Evolutionary conservation across 2,113 vertebrate species (phyloP), one percentile per base, ranked within the genome.

Genomic region (Emydura subglobosa): DNA sequence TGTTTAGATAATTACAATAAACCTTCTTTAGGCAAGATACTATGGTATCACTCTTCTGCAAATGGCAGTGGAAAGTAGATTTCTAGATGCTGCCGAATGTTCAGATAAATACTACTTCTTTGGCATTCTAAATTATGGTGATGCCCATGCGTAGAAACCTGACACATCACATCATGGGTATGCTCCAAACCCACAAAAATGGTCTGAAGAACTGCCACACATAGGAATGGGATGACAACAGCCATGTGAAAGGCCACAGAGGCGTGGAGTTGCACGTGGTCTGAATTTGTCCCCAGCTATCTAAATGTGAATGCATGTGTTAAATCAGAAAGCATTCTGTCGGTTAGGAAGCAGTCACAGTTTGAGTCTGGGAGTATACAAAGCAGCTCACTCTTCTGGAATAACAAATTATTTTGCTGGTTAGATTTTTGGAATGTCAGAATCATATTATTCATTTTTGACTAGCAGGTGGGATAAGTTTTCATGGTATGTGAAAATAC

Each of bases 191-290:
- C 27, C 59, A 79, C 53, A 78, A 90, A 74, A 91, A 72, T 8
- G 2, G 49, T 88, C 25, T 44, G 78, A 65, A 84, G 55, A 55
- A 29, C 44, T 87, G 55, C 59, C 68, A 25, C 29, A 83, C 31
- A 39, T 9, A 78, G 39, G 29, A 51, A 21, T 61, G 49, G 42
- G 65, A 82, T 0, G 0, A 44, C 53, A 54, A 12, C 39, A 81
- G 9, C 34, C 49, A 61, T 22, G 76, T 16, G 4, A 44, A 88
- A 47, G 0, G 1, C 27, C 27, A 29, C 55, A 21, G 61, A 39
- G 49, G 51, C 49, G 21, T 72, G 0, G 72, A 0, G 2, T 54
- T 54, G 59, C 47, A 82, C 31, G 34, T 39, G 34, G 14, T 27
- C 34, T 0, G 0, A 79, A 49, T 93, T 39, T 42, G 51, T 50